Evolutionary conservation across 2,797 vertebrate genomes (phyloP), one percentile per base, ranked within the genome.

Genomic region (Botia almorhae): DNA sequence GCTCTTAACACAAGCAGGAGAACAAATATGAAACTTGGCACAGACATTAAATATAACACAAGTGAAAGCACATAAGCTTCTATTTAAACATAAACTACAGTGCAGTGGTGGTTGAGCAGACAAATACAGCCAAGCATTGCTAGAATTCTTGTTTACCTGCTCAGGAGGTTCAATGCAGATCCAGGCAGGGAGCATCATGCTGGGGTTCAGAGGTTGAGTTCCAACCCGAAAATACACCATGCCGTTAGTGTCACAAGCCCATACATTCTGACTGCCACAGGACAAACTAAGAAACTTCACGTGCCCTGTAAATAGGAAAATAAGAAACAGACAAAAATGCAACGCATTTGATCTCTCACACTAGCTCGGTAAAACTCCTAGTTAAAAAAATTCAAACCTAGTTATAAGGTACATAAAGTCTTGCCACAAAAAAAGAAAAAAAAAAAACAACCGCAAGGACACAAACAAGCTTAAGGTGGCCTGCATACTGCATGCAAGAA

Each of bases 131-230:
- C 10, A 61, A 29, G 7, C 4, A 56, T 7, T 56, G 19, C 8
- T n/a, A 33, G 23, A 43, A 53, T 13, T 60, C 12, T 26, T 43
- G 29, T 65, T 64, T 83, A 97, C 97, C 96, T 97, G 97, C 50
- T 91, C 89, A 1, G 96, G 97, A 0, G 97, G 95, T 64, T 99
- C 97, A n/a, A 99, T 98, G 84, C 94, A 94, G 89, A 99, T 98
- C 98, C 98, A 99, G 0, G 98, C 98, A 0, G 98, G 98, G 74
- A 99, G 93, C 98, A 99, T 99, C 94, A 99, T 94, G 85, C 95
- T 99, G 0, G 98, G 96, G 86, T 99, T 99, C 70, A 99, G 87
- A 1, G 97, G 97, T 29, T 99, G 98, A 2, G 97, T 99, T 82
- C 98, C 98, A 0, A 99, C 97, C 6, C 98, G 93, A 91, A 99